Evolutionary conservation across 2,797 vertebrate species (phyloP).

Genomic region (Hydrolagus colliei): DNA sequence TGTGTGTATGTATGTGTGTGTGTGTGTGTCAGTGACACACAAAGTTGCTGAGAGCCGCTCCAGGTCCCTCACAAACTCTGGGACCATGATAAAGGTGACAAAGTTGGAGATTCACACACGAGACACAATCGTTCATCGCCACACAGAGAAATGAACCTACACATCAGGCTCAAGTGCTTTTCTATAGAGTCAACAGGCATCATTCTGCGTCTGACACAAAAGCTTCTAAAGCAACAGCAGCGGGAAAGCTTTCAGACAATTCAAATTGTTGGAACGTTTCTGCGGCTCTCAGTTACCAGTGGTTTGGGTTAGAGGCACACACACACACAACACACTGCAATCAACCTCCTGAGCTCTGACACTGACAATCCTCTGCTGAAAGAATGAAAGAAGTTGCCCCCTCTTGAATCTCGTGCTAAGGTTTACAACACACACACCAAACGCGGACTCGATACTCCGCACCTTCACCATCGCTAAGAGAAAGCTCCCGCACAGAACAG

Average conservation of each 20-base stretch:
- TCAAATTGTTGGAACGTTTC: conserved; percentile 15
- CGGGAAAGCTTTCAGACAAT: conserved; percentile 6
- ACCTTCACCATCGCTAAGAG: conserved; percentile 44
- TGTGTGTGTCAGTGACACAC: too few species aligned
- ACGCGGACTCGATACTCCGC: conserved; percentile 46
- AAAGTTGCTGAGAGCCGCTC: background rate
- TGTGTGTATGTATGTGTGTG: too few species aligned
- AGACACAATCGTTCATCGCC: conserved; percentile 38
- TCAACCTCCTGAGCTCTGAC: conserved; percentile 7
- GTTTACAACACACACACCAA: conserved; percentile 40
- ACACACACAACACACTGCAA: background rate
- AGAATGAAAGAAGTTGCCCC: background rate
- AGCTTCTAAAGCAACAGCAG: conserved; percentile 19
- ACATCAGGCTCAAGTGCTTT: conserved; percentile 40
- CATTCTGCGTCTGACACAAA: background rate
- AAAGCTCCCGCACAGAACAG: conserved; percentile 47
- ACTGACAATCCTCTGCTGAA: conserved; percentile 3
- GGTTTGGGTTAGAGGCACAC: background rate
- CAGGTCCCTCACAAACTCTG: background rate
- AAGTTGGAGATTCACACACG: background rate
- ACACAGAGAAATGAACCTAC: conserved; percentile 39
- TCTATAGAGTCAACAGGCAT: conserved; percentile 42
- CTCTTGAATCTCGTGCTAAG: background rate
- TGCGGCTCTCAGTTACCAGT: conserved; percentile 7
- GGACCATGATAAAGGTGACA: background rate